A percentile compares a stretch with the other conserved stretches of the same genome.
These are phyloP conservation scores for Valencia hispanica DNA, from an alignment of 2,797 vertebrate species.

Conservation along the genomic window DNA sequence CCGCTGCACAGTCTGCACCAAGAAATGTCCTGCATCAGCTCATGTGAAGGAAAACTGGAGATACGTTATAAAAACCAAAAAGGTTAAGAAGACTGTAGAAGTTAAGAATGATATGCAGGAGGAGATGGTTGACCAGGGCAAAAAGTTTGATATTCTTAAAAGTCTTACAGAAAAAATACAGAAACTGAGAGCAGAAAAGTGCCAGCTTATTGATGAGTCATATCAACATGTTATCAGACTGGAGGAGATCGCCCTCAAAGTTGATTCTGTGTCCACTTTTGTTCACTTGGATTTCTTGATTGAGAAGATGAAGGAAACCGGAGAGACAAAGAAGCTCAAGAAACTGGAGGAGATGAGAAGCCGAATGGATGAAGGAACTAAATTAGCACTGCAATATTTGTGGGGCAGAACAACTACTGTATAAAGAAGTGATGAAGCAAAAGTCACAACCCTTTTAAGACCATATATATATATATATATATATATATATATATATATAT, in stretches of 20 bases:
- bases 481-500: too few relatives aligned
- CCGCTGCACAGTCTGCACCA: background rate
- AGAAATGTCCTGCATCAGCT: background rate
- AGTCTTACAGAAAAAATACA: background rate
- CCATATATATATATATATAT: too few relatives aligned
- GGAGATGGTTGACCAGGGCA: background rate
- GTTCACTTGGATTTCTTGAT: conserved; percentile 12
- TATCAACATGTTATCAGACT: background rate
- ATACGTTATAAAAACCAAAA: conserved; percentile 10
- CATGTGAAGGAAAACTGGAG: background rate
- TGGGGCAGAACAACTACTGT: background rate
- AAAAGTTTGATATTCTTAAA: background rate
- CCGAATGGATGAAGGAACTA: background rate
- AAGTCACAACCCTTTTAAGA: too few relatives aligned
- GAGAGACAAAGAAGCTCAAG: background rate
- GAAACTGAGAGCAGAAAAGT: background rate
- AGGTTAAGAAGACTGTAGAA: accelerated
- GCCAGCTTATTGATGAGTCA: background rate
- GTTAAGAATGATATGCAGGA: background rate
- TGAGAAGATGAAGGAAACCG: background rate
- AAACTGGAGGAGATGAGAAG: conserved; percentile 14
- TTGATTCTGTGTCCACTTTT: background rate
- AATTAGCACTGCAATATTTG: background rate
- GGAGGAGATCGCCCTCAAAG: conserved; percentile 23
- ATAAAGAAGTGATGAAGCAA: too few relatives aligned